Evolutionary conservation across 2,113 vertebrate species (phyloP).

Genomic region (Salvelinus alpinus): DNA sequence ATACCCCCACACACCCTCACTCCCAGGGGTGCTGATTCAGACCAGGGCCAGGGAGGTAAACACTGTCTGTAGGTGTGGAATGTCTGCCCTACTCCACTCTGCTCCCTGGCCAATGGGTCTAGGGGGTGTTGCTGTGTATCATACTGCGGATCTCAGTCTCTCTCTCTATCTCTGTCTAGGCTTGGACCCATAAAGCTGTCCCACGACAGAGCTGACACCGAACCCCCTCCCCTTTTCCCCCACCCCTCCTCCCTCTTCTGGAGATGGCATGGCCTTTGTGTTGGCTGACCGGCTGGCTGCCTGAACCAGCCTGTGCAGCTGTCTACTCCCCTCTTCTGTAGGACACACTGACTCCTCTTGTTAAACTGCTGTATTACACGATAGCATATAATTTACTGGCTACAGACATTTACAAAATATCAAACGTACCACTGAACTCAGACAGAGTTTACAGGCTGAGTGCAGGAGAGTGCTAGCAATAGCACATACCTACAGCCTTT

Average conservation of each 20-base stretch:
- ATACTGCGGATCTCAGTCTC: constrained; percentile 6
- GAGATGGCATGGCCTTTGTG: constrained; percentile 50
- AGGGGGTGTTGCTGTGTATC: neutral
- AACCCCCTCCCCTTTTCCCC: constrained; percentile 1
- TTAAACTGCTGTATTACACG: neutral
- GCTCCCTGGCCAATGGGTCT: neutral
- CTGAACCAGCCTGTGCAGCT: constrained; percentile 62
- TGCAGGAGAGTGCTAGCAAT: constrained; percentile 44
- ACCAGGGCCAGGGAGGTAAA: constrained; percentile 7
- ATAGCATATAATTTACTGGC: constrained; percentile 24
- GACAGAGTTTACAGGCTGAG: constrained; percentile 40
- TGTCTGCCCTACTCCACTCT: constrained; percentile 20
- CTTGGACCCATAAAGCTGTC: constrained; percentile 44
- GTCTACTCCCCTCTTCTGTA: constrained; percentile 47
- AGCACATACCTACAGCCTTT: constrained; percentile 51
- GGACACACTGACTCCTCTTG: constrained; percentile 43
- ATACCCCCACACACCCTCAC: constrained; percentile 33
- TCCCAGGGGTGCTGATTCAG: constrained; percentile 8
- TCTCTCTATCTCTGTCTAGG: constrained; percentile 19
- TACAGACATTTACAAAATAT: constrained; percentile 41
- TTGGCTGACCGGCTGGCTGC: constrained; percentile 50
- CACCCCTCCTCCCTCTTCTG: constrained; percentile 33
- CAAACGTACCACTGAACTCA: constrained; percentile 38
- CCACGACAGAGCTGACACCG: constrained; percentile 19
- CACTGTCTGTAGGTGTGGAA: constrained; percentile 43